Evolutionary conservation across 2,888 invertebrate genomes (phyloP), one percentile per base, ranked within the genome.

Genomic region (Apotomis betuletana): DNA sequence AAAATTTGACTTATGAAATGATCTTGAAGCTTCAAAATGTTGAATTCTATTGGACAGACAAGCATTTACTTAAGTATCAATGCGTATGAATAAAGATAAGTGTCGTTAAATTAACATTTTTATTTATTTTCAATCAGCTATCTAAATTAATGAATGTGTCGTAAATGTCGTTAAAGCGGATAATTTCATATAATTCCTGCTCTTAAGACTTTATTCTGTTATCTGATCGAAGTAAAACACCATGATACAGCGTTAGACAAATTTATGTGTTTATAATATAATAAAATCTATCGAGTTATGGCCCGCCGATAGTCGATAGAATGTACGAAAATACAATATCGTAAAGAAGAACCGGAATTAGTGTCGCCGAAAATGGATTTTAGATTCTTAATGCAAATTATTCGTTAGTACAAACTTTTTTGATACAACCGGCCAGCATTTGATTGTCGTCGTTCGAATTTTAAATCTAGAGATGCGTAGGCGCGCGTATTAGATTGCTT

Each of bases 381-480:
- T 81, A 77, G 80, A 77, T 77, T 82, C 83, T 79, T 81, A 90
- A 92, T 91, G 90, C 87, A 88, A 91, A 92, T 90, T 88, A 85
- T 78, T 79, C 78, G 78, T 79, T 77, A 75, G 79, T 79, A 82
- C 79, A 78, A 80, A 79, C 77, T 80, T 81, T 82, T 78, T 77
- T 80, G 71, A 81, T 75, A 80, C 79, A 83, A 83, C 80, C 78
- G 78, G 78, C 79, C 78, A 83, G 83, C 74, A 83, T 86, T 89
- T 83, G 85, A 85, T 87, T 87, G 88, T 84, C 79, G 69, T 72
- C 76, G 80, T 85, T 83, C 83, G 86, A 84, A 84, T 83, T 86
- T 87, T 83, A 84, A 87, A 86, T 90, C 86, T 87, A 85, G 83
- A 87, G 79, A 77, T 77, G 89, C 88, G 92, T 92, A 85, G 92